Evolutionary conservation across 2,113 vertebrate species (phyloP), one percentile per base, ranked within the genome.

Genomic region (Ardeotis arabs): DNA sequence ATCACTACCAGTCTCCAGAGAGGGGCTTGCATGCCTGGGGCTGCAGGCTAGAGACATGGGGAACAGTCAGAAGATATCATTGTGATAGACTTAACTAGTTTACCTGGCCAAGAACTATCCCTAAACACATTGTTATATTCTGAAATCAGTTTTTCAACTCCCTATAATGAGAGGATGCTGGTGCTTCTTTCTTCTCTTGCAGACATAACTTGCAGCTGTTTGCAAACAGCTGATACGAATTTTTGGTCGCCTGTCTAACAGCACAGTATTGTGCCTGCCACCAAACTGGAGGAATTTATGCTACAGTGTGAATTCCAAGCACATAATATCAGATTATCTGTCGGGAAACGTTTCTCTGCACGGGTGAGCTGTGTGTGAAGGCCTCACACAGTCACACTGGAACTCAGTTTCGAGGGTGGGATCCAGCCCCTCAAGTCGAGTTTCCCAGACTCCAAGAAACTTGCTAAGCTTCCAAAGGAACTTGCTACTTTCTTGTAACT

Each of bases 121-220:
- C 17, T 82, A 84, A 73, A 62, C 52, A 75, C 8, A 86, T 55
- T 3, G 29, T 47, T 74, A 13, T 29, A 35, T 22, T 88, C 25
- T 55, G 69, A 83, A 83, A 76, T 37, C 33, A 29, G 6, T 21
- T 95, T 76, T 93, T 67, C 19, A 45, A 7, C 41, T 84, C 75
- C 55, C 75, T 64, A 64, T 69, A 74, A 44, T 76, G 27, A 78
- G 21, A 68, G 14, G 6, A 53, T 84, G 33, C 56, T 77, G 52
- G 68, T 84, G 12, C 39, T 81, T n/a, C 37, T 64, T 81, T 83
- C 52, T 53, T 83, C 31, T 49, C 29, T 47, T 58, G 47, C 56
- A 84, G 74, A 64, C 64, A 88, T 60, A 90, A 84, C 35, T 75
- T 39, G 78, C 92, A 93, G 68, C 92, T 77, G 76, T 94, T 86